Base-by-base conservation (phyloP, 2,113 vertebrate genomes). In the Chunga burmeisteri region DNA sequence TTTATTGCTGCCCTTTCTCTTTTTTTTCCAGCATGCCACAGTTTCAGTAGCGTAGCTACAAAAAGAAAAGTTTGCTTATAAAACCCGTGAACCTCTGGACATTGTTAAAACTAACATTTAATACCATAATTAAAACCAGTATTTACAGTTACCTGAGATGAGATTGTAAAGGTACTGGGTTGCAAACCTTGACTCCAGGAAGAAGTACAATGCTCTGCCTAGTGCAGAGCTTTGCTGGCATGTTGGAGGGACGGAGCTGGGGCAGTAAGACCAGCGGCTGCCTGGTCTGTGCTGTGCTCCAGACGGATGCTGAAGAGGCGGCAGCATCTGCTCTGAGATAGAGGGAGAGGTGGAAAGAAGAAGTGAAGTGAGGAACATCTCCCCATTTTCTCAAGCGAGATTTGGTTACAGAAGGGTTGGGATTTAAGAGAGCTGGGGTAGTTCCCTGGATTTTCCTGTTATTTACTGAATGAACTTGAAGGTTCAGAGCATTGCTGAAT, bases 241-340 rank as follows among this genome's bases (percentile, higher is more conserved):
- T 23, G 6, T 36, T 75, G 17, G 34, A 81, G 27, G 34, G 40
- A 34, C 0, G 0, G 52, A 82, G 44, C 19, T 65, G 62, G 34
- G 29, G 27, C 36, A 55, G 42, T 34, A 25, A 29, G 36, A 53
- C 10, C 58, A 59, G 55, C 1, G 0, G 0, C 68, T 19, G 65
- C 17, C 34, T 70, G 23, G n/a, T 63, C 78, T 80, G 42, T 47
- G 36, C 53, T 78, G 50, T 53, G 44, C 32, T 68, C 3, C 2
- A 81, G 34, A 7, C 5, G 19, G 71, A 7, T 67, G 58, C 62
- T 72, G 52, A 77, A 72, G 58, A 52, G 63, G 38, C 61, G 82
- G 67, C 47, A 71, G 38, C 11, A 78, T 44, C 58, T 25, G 18
- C 29, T 36, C 7, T 42, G 52, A 80, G 26, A 3, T 2, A 6